phyloP scores from a whole-genome alignment of 2,797 vertebrate genomes.

The Halcyon badia region DNA sequence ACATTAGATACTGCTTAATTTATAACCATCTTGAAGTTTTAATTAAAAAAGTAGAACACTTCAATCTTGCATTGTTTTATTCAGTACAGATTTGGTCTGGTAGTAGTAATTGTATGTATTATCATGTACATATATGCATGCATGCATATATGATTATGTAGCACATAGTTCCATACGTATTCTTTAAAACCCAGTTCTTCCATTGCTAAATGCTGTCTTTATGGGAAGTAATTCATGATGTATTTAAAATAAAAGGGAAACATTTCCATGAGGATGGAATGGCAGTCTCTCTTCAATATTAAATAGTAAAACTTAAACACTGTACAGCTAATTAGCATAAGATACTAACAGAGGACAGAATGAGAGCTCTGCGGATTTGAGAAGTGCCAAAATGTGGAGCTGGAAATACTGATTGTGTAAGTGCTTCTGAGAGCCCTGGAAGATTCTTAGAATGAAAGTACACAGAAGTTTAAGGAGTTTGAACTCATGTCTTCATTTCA shows the following conservation, averaged over 20 bases:
- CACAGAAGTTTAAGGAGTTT: neutral
- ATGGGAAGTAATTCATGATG: neutral
- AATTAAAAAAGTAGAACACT: neutral
- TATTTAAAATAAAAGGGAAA: neutral
- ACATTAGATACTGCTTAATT: neutral
- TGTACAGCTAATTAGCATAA: neutral
- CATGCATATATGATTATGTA: neutral
- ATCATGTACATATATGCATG: neutral
- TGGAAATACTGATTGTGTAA: neutral
- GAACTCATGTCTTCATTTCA: neutral
- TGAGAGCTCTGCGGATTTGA: neutral
- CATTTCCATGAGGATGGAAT: neutral
- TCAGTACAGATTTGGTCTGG: neutral
- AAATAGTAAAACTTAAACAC: slow-evolving; percentile 9
- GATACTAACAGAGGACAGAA: slow-evolving; percentile 2
- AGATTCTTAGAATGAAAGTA: neutral
- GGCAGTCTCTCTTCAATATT: neutral
- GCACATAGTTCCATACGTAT: neutral
- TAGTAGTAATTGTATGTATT: neutral
- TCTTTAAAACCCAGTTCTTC: neutral
- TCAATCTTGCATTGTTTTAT: neutral
- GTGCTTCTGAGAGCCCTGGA: slow-evolving; percentile 7
- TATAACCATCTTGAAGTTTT: neutral
- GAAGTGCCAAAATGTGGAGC: neutral
- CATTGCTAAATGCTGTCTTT: neutral